Conservation (phyloP, 2,113 vertebrate species). For the Tapirus terrestris region DNA sequence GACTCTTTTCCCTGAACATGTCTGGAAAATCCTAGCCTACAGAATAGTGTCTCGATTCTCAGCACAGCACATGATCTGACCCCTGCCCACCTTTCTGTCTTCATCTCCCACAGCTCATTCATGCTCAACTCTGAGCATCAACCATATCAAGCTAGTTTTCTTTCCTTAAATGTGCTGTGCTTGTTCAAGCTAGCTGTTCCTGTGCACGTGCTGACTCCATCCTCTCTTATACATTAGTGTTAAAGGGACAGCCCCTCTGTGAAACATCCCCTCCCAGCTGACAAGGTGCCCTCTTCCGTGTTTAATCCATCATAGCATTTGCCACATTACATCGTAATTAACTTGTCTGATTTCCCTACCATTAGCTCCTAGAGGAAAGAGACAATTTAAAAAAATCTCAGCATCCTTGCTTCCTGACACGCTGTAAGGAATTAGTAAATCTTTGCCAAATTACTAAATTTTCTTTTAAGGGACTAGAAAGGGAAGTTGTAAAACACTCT, state of each 20-base stretch:
- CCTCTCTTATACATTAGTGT: not conserved
- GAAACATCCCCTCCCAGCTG: not conserved
- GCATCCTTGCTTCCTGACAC: not conserved
- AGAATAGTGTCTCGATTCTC: not conserved
- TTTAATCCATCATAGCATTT: not conserved
- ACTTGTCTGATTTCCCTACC: constrained; percentile 26
- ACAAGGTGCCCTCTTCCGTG: not conserved
- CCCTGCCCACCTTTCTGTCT: constrained; percentile 4
- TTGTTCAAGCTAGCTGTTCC: not conserved
- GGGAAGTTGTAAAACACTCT: not conserved
- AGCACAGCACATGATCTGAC: not conserved
- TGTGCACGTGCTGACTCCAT: not conserved
- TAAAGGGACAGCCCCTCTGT: not conserved
- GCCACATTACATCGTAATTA: not conserved
- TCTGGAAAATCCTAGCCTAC: constrained; percentile 51
- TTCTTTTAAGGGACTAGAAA: not conserved
- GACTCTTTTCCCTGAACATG: constrained; percentile 56
- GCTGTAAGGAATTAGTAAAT: constrained; percentile 2
- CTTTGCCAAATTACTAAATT: not conserved
- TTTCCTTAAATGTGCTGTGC: not conserved
- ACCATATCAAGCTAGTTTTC: not conserved
- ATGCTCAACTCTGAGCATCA: not conserved
- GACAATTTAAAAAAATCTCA: not conserved
- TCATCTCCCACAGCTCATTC: not conserved
- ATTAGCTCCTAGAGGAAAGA: constrained; percentile 20